Evolutionary conservation across 2,888 invertebrate species (phyloP), one percentile per base, ranked within the genome.

Genomic region (Branchellion lobata): DNA sequence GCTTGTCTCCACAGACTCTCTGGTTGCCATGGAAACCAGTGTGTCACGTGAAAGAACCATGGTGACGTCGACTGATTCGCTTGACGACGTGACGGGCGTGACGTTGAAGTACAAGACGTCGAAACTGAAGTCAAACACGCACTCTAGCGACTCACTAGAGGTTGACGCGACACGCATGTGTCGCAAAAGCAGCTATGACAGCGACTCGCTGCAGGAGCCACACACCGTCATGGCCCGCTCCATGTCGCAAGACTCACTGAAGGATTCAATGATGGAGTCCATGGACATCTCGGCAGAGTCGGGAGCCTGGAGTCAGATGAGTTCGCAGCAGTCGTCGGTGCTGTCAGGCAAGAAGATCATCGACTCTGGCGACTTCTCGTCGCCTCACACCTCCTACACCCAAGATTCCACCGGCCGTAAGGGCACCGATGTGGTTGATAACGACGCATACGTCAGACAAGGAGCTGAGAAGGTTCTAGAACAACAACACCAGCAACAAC

Each of bases 251-350:
- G 86, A 86, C 73, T 85, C 85, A 24, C 81, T 85, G 68, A 84
- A 84, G 73, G 77, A 83, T 8, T 81, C 82, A 24, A 73, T 84
- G 18, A 53, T 53, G 36, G 74, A 76, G 81, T 34, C 85, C 29
- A 86, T 87, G 86, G 85, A 85, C 79, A 85, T 86, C 47, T 87
- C 87, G n/a, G 82, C 84, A 71, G 87, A 86, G 81, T 86, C 87
- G 24, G 85, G 84, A 40, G 82, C 81, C 21, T 83, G 81, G 81
- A 83, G 83, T 61, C 83, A 83, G 61, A 80, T 79, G 31, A 83
- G 83, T 61, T 83, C 81, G 11, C 53, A 80, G 47, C 68, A 81
- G 51, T 83, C 83, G 14, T 80, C 82, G 51, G 81, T 83, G 47
- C 65, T 79, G 65, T 82, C 82, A n/a, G 80, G 80, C 33, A 8